Evolutionary conservation across 2,797 vertebrate species (phyloP), one percentile per base, ranked within the genome.

Genomic region (Choloepus didactylus): DNA sequence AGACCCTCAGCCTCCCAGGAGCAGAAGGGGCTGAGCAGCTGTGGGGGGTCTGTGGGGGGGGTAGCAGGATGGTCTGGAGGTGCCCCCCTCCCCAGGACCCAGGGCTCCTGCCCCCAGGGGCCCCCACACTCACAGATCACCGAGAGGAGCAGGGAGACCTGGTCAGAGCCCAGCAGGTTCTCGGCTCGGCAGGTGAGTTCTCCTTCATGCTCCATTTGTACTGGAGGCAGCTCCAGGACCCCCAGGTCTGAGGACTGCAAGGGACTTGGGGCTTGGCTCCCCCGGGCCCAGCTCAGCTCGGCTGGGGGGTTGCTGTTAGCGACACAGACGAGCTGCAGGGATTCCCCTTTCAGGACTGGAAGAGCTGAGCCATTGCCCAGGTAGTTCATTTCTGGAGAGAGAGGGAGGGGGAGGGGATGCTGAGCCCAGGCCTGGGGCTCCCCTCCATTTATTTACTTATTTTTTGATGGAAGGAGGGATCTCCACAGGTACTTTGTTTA

Each of bases 101-200:
- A 5, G 3, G 29, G 0, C 3, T 3, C 35, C 54, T 9, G 19
- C 5, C 6, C 67, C n/a, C 44, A 18, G 18, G 12, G 0, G 5
- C 2, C 25, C 49, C 25, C n/a, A 35, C 11, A 95, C 97, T 97
- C 94, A 97, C 97, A 89, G 38, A 75, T 56, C 83, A 97, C 96
- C 8, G n/a, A 93, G 80, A 97, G 94, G 62, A 0, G 31, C 49
- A 97, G 46, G 4, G 95, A 96, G 60, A 75, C 0, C 0, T 3
- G 2, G 23, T 12, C 62, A 56, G 91, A 21, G 15, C 95, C 97
- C 91, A 94, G 89, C 0, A 2, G 0, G 67, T 95, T 83, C 80
- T 31, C 70, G 2, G 97, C 97, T 0, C 2, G 14, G 95, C 97
- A 98, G 29, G 5, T 85, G 76, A 97, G 66, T 23, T 97, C 87